Evolutionary conservation across 2,113 vertebrate genomes (phyloP).

Genomic region (Taxidea taxus): DNA sequence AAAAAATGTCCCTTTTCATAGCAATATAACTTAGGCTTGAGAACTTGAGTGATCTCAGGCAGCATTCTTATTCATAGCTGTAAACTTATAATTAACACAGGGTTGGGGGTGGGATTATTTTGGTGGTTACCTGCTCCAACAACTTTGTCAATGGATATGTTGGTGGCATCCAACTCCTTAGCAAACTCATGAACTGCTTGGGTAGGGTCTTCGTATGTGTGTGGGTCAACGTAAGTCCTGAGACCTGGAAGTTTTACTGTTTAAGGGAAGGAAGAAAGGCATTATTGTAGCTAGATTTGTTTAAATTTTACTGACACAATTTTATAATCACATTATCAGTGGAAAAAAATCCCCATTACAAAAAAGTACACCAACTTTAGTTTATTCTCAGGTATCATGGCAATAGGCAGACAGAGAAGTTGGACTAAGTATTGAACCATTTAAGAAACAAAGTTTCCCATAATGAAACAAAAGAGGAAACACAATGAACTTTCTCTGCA

Average conservation of each 20-base stretch:
- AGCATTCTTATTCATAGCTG: not conserved
- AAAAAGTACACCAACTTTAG: not conserved
- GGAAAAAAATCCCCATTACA: not conserved
- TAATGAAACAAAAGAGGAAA: not conserved
- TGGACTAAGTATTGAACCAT: not conserved
- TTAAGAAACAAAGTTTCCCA: not conserved
- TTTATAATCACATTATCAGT: not conserved
- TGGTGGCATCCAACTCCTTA: slow-evolving; percentile 95
- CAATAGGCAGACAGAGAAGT: not conserved
- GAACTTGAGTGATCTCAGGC: not conserved
- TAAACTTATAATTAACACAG: not conserved
- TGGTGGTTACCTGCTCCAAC: slow-evolving; percentile 93
- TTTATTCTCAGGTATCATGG: not conserved
- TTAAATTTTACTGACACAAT: not conserved
- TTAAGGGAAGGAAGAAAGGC: slow-evolving; percentile 49
- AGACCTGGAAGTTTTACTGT: slow-evolving; percentile 96
- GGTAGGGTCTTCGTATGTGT: slow-evolving; percentile 97
- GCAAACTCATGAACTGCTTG: slow-evolving; percentile 98
- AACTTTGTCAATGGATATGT: slow-evolving; percentile 96
- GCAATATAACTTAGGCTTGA: not conserved
- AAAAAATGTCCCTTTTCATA: not conserved
- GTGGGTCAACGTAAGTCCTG: slow-evolving; percentile 95
- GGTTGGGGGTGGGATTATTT: not conserved
- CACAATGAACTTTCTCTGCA: not conserved
- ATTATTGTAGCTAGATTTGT: slow-evolving; percentile 29